A percentile compares a stretch with the other conserved stretches of the same genome.
Conservation (phyloP, 2,888 invertebrate species). For the Melangyna quadrimaculata region DNA sequence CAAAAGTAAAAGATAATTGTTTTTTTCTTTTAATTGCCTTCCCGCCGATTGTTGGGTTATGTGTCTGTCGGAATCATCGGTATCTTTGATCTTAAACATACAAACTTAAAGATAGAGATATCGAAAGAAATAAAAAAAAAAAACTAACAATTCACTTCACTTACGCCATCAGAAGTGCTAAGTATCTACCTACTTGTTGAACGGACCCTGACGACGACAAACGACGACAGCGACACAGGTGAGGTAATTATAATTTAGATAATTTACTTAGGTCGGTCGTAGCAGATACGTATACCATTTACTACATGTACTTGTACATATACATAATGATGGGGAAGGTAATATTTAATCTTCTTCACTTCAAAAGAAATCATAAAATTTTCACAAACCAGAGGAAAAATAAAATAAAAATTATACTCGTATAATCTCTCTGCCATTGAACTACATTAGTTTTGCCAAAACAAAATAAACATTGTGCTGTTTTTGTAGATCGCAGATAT, state of each 20-base stretch:
- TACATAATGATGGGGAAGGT: neutral
- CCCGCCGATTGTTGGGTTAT: slow-evolving; percentile 11
- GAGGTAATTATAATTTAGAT: slow-evolving; percentile 36
- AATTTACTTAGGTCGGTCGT: slow-evolving; percentile 1
- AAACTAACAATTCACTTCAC: slow-evolving; percentile 25
- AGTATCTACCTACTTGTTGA: slow-evolving; percentile 14
- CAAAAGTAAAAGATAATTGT: slow-evolving; percentile 23
- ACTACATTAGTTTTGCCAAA: slow-evolving; percentile 55
- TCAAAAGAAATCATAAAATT: slow-evolving; percentile 47
- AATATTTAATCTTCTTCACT: slow-evolving; percentile 40
- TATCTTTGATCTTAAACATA: slow-evolving; percentile 59
- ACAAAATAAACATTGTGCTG: slow-evolving; percentile 20
- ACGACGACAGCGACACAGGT: slow-evolving; percentile 10
- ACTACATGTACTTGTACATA: neutral
- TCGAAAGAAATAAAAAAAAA: neutral
- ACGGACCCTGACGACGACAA: neutral
- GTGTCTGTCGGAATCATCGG: slow-evolving; percentile 47
- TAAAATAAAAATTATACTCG: slow-evolving; percentile 34
- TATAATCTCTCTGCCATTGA: slow-evolving; percentile 53
- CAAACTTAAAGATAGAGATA: slow-evolving; percentile 33
- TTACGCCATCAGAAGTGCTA: slow-evolving; percentile 31
- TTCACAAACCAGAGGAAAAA: neutral
- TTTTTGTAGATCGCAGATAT: slow-evolving; percentile 13
- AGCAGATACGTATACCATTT: no score
- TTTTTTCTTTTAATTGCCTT: slow-evolving; percentile 53